These are phyloP conservation scores for Echinops telfairi DNA, from an alignment of 2,113 vertebrate genomes.

Conservation along the genomic window DNA sequence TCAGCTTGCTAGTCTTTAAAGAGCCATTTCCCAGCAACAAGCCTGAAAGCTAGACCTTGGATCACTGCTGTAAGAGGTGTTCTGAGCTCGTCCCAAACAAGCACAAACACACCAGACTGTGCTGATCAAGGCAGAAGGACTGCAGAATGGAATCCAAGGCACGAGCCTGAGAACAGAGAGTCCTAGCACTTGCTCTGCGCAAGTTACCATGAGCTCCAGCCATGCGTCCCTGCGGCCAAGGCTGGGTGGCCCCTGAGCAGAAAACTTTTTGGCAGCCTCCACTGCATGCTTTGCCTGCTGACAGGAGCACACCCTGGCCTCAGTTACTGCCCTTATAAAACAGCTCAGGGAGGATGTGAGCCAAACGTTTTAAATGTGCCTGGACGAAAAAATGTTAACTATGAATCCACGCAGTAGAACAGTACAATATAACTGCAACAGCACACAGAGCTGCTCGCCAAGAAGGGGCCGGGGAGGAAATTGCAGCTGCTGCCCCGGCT, in stretches of 20 bases:
- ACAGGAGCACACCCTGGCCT: constrained; percentile 83
- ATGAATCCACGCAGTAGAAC: constrained; percentile 66
- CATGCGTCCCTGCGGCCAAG: constrained; percentile 75
- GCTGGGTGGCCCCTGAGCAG: constrained; percentile 80
- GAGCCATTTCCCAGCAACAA: constrained; percentile 46
- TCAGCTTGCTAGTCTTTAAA: constrained; percentile 43
- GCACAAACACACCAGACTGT: constrained; percentile 74
- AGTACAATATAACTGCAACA: constrained; percentile 45
- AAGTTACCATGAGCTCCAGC: constrained; percentile 71
- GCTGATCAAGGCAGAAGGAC: constrained; percentile 53
- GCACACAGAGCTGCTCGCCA: background rate
- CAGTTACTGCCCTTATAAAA: constrained; percentile 83
- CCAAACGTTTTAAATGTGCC: constrained; percentile 80
- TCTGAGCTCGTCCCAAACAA: constrained; percentile 71
- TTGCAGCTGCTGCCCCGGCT: background rate
- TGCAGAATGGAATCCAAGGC: constrained; percentile 78
- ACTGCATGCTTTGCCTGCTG: constrained; percentile 77
- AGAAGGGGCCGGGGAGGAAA: background rate
- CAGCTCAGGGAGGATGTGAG: constrained; percentile 69
- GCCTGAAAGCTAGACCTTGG: constrained; percentile 55
- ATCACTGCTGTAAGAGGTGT: constrained; percentile 62
- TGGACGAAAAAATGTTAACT: constrained; percentile 80
- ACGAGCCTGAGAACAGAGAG: constrained; percentile 81
- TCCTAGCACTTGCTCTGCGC: constrained; percentile 70
- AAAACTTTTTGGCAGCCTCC: constrained; percentile 81